Evolutionary conservation across 35 echinoderm and acorn worm genomes (phyloP).

Genomic region (Ophioderma brevispina): DNA sequence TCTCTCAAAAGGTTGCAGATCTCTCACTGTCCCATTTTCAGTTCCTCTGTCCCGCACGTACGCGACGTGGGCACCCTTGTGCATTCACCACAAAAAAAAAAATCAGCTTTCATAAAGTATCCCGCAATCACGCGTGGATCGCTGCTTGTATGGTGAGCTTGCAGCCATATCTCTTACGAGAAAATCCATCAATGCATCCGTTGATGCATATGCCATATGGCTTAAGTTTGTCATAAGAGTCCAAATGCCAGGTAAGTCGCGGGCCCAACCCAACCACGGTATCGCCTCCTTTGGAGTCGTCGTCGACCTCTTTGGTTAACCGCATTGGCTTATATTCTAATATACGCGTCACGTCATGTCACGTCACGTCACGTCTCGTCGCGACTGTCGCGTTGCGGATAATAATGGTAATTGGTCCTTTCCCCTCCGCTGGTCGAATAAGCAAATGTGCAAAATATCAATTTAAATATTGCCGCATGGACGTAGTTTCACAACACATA

Average conservation of each 20-base stretch:
- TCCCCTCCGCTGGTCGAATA: too few species aligned
- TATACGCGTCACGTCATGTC: too few species aligned
- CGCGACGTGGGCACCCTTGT: too few species aligned
- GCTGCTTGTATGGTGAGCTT: slow-evolving; percentile 22
- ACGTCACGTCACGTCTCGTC: too few species aligned
- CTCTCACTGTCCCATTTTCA: slow-evolving; percentile 11
- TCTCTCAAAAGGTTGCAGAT: slow-evolving; percentile 27
- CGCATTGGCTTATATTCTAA: too few species aligned
- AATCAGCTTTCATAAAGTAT: not conserved
- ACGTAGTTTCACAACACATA: too few species aligned
- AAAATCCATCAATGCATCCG: slow-evolving; percentile 48
- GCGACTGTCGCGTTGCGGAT: too few species aligned
- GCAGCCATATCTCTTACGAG: slow-evolving; percentile 1
- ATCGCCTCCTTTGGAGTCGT: too few species aligned
- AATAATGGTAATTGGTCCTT: too few species aligned
- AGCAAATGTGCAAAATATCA: too few species aligned
- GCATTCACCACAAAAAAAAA: not conserved
- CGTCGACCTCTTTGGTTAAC: too few species aligned
- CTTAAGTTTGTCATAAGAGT: slow-evolving; percentile 78
- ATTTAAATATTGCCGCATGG: too few species aligned
- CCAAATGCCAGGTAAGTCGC: slow-evolving; percentile 72
- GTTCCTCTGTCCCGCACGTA: slow-evolving; percentile 29
- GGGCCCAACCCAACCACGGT: slow-evolving; percentile 43
- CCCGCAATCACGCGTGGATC: slow-evolving; percentile 9
- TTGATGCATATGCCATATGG: slow-evolving; percentile 68